Evolutionary conservation across 1,140 invertebrate genomes (phyloP), one percentile per base, ranked within the genome.

Genomic region (Sitobion miscanthi): DNA sequence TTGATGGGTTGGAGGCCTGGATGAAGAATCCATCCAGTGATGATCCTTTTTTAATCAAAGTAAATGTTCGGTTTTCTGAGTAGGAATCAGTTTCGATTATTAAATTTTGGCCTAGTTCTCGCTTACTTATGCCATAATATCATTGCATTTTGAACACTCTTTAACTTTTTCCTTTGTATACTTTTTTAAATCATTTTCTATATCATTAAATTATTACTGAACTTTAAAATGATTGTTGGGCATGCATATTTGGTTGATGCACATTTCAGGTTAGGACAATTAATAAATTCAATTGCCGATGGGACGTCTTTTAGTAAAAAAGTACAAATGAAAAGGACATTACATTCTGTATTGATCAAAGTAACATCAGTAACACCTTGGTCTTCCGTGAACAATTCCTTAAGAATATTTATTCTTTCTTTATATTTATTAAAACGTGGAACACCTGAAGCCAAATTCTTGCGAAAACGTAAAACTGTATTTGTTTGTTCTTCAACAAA

Each of bases 381-480:
- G n/a, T 86, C 83, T 45, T 86, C 83, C 30, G 20, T 30, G 30
- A 86, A 86, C 11, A 86, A 21, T 45, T 86, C 42, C 17, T 45
- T 86, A 45, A 86, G 83, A 86, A 86, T 86, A 86, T 25, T 86
- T 25, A 86, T 25, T 45, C 83, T 21, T 45, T 86, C 83, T 86
- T 86, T 86, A 30, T 85, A 85, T 25, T 47, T 30, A 86, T 86
- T 21, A 86, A 86, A 25, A 86, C 25, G 42, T 86, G 83, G 6
- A 25, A 30, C 83, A 86, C 83, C 42, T 14, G 25, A 21, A 47
- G 83, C 83, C 42, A 86, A 86, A 14, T 86, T 47, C 25, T 86
- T 86, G 25, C 83, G 45, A 42, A 85, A 85, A 38, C 35, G 20
- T 85, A 85, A 85, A 38, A 85, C n/a, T 3, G 35, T 21, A 86